Percentiles rank a stretch among this genome's conserved stretches.
These are phyloP conservation scores for Eulemur rubriventer DNA, from an alignment of 2,797 vertebrate species.

Conservation along the genomic window DNA sequence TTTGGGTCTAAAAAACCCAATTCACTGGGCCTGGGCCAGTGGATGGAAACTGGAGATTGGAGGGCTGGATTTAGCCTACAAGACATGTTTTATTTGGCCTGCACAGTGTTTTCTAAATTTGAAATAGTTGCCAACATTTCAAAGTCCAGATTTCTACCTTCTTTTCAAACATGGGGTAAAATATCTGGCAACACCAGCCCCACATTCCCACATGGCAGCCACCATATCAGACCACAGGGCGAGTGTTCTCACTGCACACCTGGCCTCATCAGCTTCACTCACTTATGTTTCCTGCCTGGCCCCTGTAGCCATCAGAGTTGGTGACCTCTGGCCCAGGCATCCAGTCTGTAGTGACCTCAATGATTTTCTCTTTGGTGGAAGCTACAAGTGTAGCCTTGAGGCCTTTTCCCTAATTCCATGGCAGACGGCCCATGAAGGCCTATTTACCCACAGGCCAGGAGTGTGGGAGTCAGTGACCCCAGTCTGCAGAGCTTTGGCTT, in stretches of 20 bases:
- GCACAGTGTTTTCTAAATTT: conserved; percentile 19
- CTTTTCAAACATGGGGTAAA: not conserved
- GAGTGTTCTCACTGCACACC: not conserved
- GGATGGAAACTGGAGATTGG: not conserved
- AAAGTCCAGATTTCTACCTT: conserved; percentile 24
- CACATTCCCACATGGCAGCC: not conserved
- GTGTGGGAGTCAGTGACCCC: not conserved
- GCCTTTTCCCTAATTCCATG: not conserved
- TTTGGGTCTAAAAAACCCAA: not conserved
- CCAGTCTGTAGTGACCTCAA: not conserved
- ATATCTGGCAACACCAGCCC: not conserved
- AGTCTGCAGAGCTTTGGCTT: not conserved
- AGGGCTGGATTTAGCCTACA: not conserved
- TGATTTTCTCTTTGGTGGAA: not conserved
- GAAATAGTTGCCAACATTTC: conserved; percentile 48
- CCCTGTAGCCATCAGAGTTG: not conserved
- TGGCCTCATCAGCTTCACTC: not conserved
- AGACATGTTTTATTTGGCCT: conserved; percentile 50
- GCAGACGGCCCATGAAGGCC: not conserved
- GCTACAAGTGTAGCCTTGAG: not conserved
- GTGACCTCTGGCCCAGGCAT: not conserved
- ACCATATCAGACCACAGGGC: accelerated
- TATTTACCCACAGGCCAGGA: not conserved
- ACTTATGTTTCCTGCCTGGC: not conserved
- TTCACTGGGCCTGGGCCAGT: not conserved